Evolutionary conservation across 1,140 invertebrate species (phyloP).

Genomic region (Diorhabda sublineata): DNA sequence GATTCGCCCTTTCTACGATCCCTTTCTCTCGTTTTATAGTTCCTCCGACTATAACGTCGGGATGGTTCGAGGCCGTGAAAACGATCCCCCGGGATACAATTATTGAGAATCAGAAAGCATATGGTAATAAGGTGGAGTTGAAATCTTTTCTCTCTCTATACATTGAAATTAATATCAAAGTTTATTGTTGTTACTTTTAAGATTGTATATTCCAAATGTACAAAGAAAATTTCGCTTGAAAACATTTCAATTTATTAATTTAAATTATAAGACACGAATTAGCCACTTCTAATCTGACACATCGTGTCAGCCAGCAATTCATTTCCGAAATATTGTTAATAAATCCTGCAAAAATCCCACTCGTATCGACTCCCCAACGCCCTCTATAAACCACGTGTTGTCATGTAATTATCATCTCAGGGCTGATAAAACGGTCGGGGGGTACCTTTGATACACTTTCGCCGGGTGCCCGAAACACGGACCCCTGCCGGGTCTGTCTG

Average conservation of each 20-base stretch:
- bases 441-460: constrained; percentile 32
- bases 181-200: not conserved
- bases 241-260: too few relatives aligned
- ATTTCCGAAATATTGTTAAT: too few relatives aligned
- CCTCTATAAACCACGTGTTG: constrained; percentile 21
- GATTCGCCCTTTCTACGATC: constrained; percentile 23
- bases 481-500: constrained; percentile 30
- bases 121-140: constrained; percentile 28
- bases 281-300: too few relatives aligned
- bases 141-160: not conserved
- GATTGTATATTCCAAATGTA: too few relatives aligned
- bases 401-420: constrained; percentile 22
- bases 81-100: constrained; percentile 35
- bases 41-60: not conserved
- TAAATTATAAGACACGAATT: too few relatives aligned
- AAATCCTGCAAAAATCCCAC: constrained; percentile 15
- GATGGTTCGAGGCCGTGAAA: constrained; percentile 23
- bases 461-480: constrained; percentile 40
- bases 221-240: too few relatives aligned
- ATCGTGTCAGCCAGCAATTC: too few relatives aligned
- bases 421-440: constrained; percentile 42
- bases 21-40: constrained; percentile 16
- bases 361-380: constrained; percentile 9
- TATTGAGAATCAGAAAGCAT: constrained; percentile 37
- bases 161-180: constrained; percentile 12